Evolutionary conservation across 2,888 invertebrate genomes (phyloP), one percentile per base, ranked within the genome.

Genomic region (Hyposoter didymator): DNA sequence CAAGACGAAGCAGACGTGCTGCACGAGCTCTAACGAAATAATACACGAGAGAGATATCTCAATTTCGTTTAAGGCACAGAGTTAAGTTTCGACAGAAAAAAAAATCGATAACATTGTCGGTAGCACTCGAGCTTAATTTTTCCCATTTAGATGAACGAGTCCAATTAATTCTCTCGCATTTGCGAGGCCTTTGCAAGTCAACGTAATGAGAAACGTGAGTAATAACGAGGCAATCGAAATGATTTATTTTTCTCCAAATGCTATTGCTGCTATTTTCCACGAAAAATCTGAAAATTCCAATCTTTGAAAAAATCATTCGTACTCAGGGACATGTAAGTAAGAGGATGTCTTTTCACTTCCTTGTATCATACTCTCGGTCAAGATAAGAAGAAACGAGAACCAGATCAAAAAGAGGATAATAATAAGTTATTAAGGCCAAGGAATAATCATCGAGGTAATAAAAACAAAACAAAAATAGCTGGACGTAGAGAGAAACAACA

Each of bases 11-110:
- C 62, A 67, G 52, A 55, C 66, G 66, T 78, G 70, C 78, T 22
- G 62, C 76, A 62, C 59, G 78, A 70, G 70, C 62, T 19, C 22
- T 72, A 72, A 82, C 76, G 72, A 78, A 82, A 78, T 73, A 82
- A 72, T 76, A 45, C 72, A 72, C 78, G 32, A 64, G 72, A 64
- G 72, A 72, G 82, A 78, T 66, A 72, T 82, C 82, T 82, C 78
- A 82, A 82, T 78, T 72, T 49, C 47, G 66, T 49, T 75, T 35
- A 64, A 75, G 49, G 32, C 39, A 75, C 49, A 14, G 28, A 59
- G 59, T 28, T 59, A 7, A 59, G 59, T 28, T 59, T 28, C 14
- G 59, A 59, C 14, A 59, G 28, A 59, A 59, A 59, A 59, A 39
- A 59, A 28, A 52, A 19, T 19, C 5, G 28, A 59, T 22, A 59